Base-by-base conservation (phyloP, 1,140 invertebrate genomes). In the Pentalonia nigronervosa region DNA sequence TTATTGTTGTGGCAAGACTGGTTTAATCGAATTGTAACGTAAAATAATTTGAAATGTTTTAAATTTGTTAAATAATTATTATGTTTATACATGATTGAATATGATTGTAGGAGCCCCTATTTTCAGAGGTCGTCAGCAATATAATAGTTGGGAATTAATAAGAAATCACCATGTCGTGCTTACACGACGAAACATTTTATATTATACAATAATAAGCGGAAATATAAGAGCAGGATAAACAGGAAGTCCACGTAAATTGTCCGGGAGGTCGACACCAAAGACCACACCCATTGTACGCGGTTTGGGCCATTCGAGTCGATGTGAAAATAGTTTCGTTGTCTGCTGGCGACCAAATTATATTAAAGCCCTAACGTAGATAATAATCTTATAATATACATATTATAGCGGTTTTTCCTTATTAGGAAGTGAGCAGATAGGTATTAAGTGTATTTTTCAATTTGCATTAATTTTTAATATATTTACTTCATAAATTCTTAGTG, bases 1-100 rank as follows among this genome's bases (percentile, higher is more conserved):
- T 93, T 93, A 93, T 93, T 86, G 48, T 93, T 93, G 81, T 86
- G 91, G 91, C 91, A 93, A 93, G 91, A 93, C 91, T 93, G 91
- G 91, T 93, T 92, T 83, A 45, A 84, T 93, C 91, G 91, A 93
- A 93, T 93, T 93, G 67, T 92, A 92, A 83, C 47, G n/a, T 83
- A 53, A 53, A 84, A 41, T 93, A 50, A 41, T 84, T 84, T 93
- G n/a, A 93, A 86, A 53, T 93, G 36, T 92, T 81, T 83, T 92
- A 81, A 92, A 92, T 83, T 83, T 92, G 90, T 92, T 83, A 92
- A 56, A 41, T 92, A 91, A 92, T 92, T 91, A 76, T 91, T 92
- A 50, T 91, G 48, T 50, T 91, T 76, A 81, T 47, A 91, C n/a
- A 36, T 48, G 14, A 81, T 81, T 81, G 47, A 25, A 60, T 53